These are phyloP conservation scores for Meda fulgida DNA, from an alignment of 2,797 vertebrate genomes.

Conservation along the genomic window DNA sequence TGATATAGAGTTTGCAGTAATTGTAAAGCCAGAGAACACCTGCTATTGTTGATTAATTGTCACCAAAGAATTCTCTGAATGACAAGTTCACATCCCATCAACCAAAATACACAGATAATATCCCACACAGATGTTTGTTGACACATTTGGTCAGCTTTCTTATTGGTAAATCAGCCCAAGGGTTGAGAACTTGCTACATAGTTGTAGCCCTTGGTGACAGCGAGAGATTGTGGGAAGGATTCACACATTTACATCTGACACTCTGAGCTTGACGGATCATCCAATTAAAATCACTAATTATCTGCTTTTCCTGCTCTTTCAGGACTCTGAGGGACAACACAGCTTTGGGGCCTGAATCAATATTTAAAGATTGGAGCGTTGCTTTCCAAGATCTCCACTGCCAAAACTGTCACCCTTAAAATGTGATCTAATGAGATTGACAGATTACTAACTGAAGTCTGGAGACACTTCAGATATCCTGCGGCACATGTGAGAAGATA, in stretches of 20 bases:
- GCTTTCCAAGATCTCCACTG: conserved; percentile 72
- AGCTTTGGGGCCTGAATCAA: conserved; percentile 74
- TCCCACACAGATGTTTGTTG: conserved; percentile 63
- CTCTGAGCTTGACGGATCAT: conserved; percentile 81
- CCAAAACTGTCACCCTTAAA: conserved; percentile 72
- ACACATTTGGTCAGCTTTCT: conserved; percentile 68
- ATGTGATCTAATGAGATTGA: conserved; percentile 74
- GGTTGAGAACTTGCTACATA: conserved; percentile 63
- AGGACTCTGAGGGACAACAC: conserved; percentile 74
- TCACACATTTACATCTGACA: conserved; percentile 79
- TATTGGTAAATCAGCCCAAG: conserved; percentile 64
- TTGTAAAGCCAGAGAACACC: neutral
- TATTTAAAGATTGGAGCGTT: conserved; percentile 79
- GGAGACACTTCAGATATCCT: conserved; percentile 56
- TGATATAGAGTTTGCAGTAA: neutral
- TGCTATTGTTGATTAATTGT: conserved; percentile 4
- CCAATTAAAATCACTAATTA: conserved; percentile 85
- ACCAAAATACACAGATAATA: conserved; percentile 47
- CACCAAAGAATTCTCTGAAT: neutral
- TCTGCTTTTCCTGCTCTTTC: conserved; percentile 76
- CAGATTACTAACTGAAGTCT: conserved; percentile 67
- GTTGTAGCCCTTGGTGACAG: conserved; percentile 73
- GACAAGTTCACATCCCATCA: neutral
- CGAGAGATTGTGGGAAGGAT: conserved; percentile 73
- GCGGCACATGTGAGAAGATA: conserved; percentile 49